These are phyloP conservation scores for Zelleria hepariella DNA, from an alignment of 2,888 invertebrate genomes.

Conservation along the genomic window DNA sequence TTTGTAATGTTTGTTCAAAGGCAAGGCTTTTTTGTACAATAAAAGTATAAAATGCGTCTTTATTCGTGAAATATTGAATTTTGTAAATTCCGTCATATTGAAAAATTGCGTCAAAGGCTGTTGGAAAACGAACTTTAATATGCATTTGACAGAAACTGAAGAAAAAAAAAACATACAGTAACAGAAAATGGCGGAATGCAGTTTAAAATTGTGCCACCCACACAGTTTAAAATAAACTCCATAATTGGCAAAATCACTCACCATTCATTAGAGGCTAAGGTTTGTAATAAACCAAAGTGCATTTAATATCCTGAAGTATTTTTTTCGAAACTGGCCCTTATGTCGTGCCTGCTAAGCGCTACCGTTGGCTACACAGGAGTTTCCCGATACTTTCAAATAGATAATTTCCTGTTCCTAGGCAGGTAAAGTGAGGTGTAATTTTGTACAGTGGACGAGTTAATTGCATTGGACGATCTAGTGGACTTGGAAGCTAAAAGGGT, in stretches of 20 bases:
- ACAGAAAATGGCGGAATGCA: no score
- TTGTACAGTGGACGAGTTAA: not conserved
- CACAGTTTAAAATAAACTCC: not conserved
- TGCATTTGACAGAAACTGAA: no score
- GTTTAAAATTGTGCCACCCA: no score
- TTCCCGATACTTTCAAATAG: not conserved
- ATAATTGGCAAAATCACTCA: not conserved
- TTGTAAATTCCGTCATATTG: no score
- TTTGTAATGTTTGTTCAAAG: no score
- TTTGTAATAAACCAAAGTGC: not conserved
- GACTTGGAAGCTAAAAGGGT: not conserved
- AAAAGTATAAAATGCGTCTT: no score
- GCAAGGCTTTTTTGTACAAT: no score
- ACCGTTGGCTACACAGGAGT: not conserved
- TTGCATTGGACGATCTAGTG: not conserved
- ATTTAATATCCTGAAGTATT: not conserved
- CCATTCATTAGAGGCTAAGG: not conserved
- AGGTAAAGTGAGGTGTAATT: not conserved
- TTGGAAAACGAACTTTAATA: no score
- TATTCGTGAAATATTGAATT: no score
- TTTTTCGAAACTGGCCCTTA: not conserved
- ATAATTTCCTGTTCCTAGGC: not conserved
- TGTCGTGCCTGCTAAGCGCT: not conserved
- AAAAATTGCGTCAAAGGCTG: no score
- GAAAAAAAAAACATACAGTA: no score